Base-by-base conservation (phyloP, 2,888 invertebrate species). In the Athrips mouffetella region DNA sequence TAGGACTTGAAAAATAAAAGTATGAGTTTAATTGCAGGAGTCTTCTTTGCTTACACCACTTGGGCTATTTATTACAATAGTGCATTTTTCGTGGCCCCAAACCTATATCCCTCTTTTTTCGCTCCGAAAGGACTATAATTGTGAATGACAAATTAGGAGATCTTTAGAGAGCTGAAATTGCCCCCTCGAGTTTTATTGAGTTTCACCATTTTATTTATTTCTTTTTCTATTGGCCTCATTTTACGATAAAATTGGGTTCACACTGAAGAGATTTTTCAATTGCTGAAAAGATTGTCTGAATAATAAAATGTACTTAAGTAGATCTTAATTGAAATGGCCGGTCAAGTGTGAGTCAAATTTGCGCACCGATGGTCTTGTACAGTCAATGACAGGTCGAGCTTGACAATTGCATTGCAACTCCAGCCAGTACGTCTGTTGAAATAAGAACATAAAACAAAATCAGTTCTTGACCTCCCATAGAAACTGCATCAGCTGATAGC, bases 71-170 rank as follows among this genome's bases (percentile, higher is more conserved):
- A 20, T 10, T 23, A 13, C 18, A 44, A 37, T 7, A 4, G 11
- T 63, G 62, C 64, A 41, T 13, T 1, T 60, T 65, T 54, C 21
- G 33, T 49, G 56, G 72, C 73, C 65, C 54, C 42, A 59, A 60
- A 53, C 62, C 62, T 60, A 60, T 60, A 47, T 57, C 48, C 60
- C 61, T 62, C 62, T 62, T 62, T n/a, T 62, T 67, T 47, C 50
- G 65, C 66, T 62, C 61, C 56, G 64, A 73, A 66, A 72, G 71
- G 63, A 67, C 67, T 73, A 73, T 71, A 76, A 76, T 77, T 60
- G 67, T 74, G 73, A 80, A 80, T 79, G 80, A 82, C 80, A 81
- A 82, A 83, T 81, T 80, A 79, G 73, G 65, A 73, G 66, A 67
- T 71, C 70, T 69, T 31, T 65, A 57, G 68, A 58, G 69, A 72